phyloP scores from a whole-genome alignment of 64 coral and sea anemone species.

The Acropora tenuis region DNA sequence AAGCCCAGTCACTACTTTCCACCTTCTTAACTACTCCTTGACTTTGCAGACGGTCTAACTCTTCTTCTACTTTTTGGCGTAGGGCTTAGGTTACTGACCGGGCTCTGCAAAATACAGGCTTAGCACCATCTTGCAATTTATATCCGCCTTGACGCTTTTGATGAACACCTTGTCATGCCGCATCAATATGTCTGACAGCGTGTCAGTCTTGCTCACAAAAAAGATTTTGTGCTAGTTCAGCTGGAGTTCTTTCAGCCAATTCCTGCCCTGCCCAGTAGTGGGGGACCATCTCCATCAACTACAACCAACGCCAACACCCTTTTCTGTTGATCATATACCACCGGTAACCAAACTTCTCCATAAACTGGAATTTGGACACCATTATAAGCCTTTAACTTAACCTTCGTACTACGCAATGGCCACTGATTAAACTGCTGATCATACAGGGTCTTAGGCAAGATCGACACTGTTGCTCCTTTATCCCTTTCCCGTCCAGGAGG shows the following conservation, averaged over 20 bases:
- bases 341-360: neutral
- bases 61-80: no score
- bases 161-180: no score
- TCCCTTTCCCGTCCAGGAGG: no score
- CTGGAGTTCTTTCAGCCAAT: neutral
- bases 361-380: neutral
- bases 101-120: slow-evolving; percentile 7
- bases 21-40: no score
- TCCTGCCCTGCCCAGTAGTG: neutral
- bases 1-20: slow-evolving; percentile 8
- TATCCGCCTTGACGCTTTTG: no score
- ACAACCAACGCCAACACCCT: neutral
- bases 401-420: neutral
- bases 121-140: neutral
- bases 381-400: slow-evolving; percentile 30
- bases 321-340: neutral
- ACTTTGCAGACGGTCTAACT: neutral
- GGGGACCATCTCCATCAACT: neutral
- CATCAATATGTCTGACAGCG: neutral
- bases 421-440: slow-evolving; percentile 20
- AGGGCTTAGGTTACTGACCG: no score
- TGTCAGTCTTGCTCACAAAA: neutral
- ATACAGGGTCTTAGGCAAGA: neutral
- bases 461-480: neutral
- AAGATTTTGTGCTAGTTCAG: neutral